Percentiles rank a stretch among this genome's conserved stretches.
These are phyloP conservation scores for Aradophagus sp. DNA, from an alignment of 1,140 invertebrate genomes.

Conservation along the genomic window DNA sequence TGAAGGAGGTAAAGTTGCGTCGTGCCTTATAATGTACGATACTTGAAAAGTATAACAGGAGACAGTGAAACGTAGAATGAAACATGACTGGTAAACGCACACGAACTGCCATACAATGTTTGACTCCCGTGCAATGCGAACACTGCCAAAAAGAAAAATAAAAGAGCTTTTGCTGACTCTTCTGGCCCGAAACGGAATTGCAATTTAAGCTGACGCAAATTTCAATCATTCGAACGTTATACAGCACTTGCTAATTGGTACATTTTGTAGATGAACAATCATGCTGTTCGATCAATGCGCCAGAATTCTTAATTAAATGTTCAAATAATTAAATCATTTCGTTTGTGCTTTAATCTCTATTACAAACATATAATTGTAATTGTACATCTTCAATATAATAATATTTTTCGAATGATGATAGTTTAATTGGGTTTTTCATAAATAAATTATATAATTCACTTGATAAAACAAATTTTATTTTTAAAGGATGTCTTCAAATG, in stretches of 20 bases:
- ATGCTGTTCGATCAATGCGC: conserved; percentile 4
- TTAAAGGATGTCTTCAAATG: no score
- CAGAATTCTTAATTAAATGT: conserved; percentile 4
- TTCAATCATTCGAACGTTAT: conserved; percentile 47
- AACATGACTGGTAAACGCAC: conserved; percentile 47
- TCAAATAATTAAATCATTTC: no score
- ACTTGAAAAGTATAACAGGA: conserved; percentile 17
- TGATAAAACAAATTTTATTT: no score
- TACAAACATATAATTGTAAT: no score
- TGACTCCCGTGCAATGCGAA: conserved; percentile 21
- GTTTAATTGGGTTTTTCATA: no score
- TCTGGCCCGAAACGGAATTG: conserved; percentile 45
- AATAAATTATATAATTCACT: no score
- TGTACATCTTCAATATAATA: no score
- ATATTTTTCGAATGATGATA: no score
- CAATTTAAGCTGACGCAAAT: conserved; percentile 56
- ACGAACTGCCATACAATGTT: conserved; percentile 37
- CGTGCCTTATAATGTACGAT: conserved; percentile 17
- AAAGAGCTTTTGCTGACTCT: conserved; percentile 48
- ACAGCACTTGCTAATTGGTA: conserved; percentile 48
- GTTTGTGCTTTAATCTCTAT: no score
- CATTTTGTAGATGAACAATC: conserved; percentile 38
- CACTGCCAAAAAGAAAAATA: conserved; percentile 48
- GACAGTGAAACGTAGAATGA: conserved; percentile 40
- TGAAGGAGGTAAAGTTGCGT: no score